Evolutionary conservation across 1,140 invertebrate species (phyloP), one percentile per base, ranked within the genome.

Genomic region (Calephelis nemesis): DNA sequence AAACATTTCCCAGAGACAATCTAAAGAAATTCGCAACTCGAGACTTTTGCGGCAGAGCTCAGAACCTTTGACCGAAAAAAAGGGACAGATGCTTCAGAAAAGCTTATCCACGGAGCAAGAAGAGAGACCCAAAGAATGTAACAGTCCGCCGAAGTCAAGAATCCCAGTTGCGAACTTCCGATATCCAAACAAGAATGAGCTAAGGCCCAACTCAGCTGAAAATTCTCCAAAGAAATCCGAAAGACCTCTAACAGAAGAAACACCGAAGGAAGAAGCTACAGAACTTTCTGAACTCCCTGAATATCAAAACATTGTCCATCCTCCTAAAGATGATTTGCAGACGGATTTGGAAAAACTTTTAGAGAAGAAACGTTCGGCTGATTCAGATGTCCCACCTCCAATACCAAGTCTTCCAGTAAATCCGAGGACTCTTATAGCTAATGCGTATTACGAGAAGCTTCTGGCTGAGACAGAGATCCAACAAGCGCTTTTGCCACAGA

Each of bases 401-500:
- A 91, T 94, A 74, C 94, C 94, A 5, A 94, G 93, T 74, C 73
- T 94, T 65, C 94, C 94, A 0, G 92, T 94, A n/a, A 94, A 93
- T 76, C 93, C 94, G 6, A 87, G 94, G 65, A 94, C 94, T 0
- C 77, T 94, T 12, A 94, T 96, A 11, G 95, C 96, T 0, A 95
- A 96, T 75, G 96, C 96, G 0, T 98, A 98, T 81, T 95, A 95
- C 54, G 96, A 97, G 49, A 96, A 97, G 78, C 79, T 97, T 19
- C 91, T 95, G 11, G 93, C 94, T 0, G 96, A 97, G 76, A 94
- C 95, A 0, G 96, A 97, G 73, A 96, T 96, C 52, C 94, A 96
- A 62, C 94, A 94, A 47, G 94, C 95, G 0, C 75, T 96, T 30
- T 90, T 95, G 47, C 95, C 95, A 0, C 95, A 96, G 63, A 95